Evolutionary conservation across 2,113 vertebrate species (phyloP), one percentile per base, ranked within the genome.

Genomic region (Hassar affinis): DNA sequence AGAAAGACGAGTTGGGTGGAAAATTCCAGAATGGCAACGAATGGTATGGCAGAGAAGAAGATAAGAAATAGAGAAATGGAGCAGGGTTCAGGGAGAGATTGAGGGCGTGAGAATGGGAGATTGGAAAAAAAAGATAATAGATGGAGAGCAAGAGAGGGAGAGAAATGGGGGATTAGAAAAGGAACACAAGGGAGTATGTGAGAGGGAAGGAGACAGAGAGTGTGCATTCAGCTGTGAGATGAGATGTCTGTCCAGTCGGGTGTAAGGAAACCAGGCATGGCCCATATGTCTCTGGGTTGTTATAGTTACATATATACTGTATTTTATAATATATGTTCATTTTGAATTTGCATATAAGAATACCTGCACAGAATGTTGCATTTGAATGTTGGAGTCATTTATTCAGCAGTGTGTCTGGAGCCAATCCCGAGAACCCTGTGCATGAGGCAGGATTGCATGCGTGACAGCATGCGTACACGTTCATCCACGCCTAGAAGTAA

Each of bases 221-320:
- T 91, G 92, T 93, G 93, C 93, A 91, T 90, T 94, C 92, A 93
- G 91, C 92, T 94, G 93, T 92, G 92, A 93, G 91, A 93, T 93
- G 92, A 93, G 92, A 92, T 92, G 90, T 91, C 90, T 91, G 91
- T 91, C 89, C 85, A 92, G 88, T 86, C 84, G 59, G 85, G 87
- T 86, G 89, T 87, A 86, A 89, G 86, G 88, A 84, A 88, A 84
- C 88, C 87, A 86, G 84, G 79, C 42, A 80, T 56, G 75, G 84
- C 81, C 88, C 78, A 35, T 69, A 82, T 87, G 88, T 86, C 88
- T 89, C 87, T 87, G 89, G 90, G 72, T 76, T 84, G 86, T 27
- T 80, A 84, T 88, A 85, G 82, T 87, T 84, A 49, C 56, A 76
- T 35, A 54, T 76, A 20, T 54, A 22, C 27, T 35, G 74, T 54